Evolutionary conservation across 2,797 vertebrate genomes (phyloP).

Genomic region (Pagetopsis macropterus): DNA sequence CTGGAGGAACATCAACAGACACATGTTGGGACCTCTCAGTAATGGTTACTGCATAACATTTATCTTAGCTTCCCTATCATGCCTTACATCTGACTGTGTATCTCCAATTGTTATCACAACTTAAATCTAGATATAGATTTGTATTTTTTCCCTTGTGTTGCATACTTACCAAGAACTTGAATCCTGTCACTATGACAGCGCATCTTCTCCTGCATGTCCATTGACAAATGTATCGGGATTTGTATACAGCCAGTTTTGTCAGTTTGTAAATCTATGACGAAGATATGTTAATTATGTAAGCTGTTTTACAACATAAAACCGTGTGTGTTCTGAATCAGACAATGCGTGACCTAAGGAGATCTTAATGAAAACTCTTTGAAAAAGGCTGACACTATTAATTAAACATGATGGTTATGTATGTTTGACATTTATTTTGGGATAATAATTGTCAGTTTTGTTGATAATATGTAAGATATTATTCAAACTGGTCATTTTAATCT

Average conservation of each 20-base stretch:
- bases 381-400: slow-evolving; percentile 18
- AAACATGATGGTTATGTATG: slow-evolving; percentile 1
- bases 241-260: slow-evolving; percentile 43
- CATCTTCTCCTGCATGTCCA: slow-evolving; percentile 20
- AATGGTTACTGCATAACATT: slow-evolving; percentile 34
- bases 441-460: slow-evolving; percentile 34
- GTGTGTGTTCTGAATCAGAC: slow-evolving; percentile 29
- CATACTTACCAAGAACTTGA: slow-evolving; percentile 3
- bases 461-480: slow-evolving; percentile 33
- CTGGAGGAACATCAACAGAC: slow-evolving; percentile 83
- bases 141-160: slow-evolving; percentile 28
- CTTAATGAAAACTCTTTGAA: slow-evolving; percentile 24
- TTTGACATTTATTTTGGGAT: slow-evolving; percentile 45
- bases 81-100: slow-evolving; percentile 50
- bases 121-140: slow-evolving; percentile 19
- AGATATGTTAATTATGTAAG: slow-evolving; percentile 16
- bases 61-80: slow-evolving; percentile 33
- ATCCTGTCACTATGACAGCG: slow-evolving; percentile 7
- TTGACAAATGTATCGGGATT: slow-evolving; percentile 40
- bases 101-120: slow-evolving; percentile 25
- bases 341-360: slow-evolving; percentile 21
- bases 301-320: slow-evolving; percentile 6
- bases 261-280: slow-evolving; percentile 48
- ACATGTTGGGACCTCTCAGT: slow-evolving; percentile 67
- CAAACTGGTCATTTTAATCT: slow-evolving; percentile 41